Base-by-base conservation (phyloP, 2,797 vertebrate species). In the Astyanax mexicanus region DNA sequence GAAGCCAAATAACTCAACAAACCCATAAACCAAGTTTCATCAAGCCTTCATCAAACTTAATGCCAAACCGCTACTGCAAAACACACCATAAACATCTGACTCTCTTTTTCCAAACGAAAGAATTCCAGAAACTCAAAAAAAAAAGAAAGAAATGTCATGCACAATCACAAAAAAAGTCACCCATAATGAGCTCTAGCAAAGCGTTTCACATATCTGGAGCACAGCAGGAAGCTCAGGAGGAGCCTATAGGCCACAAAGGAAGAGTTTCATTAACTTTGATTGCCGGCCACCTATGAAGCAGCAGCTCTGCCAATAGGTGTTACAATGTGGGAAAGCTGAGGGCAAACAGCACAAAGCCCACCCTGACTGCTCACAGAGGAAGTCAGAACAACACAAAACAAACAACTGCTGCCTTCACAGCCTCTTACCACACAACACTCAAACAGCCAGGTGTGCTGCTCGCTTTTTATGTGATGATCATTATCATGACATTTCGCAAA, bases 221-320 rank as follows among this genome's bases (percentile, higher is more conserved):
- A 12, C 37, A 61, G 17, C n/a, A 21, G 35, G 32, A 37, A 37
- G n/a, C n/a, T n/a, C n/a, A n/a, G n/a, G n/a, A n/a, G n/a, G n/a
- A n/a, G 17, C 17, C 4, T 6, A 1, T 1, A 3, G 35, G 35
- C 7, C 57, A 60, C 57, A 35, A 60, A 52, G 13, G 47, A 12
- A 29, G 11, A 77, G 62, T 83, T 76, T 70, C 67, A 6, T 42
- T 76, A 66, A 58, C 7, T 57, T 75, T 64, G 72, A 76, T 32
- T 68, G 74, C 69, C 13, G 86, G 84, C 84, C 87, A 88, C 84
- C 87, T 81, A 80, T n/a, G 73, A 75, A 71, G 84, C 58, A 32
- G 44, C 3, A 10, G n/a, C 64, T 35, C 68, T 55, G 47, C 35
- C 71, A 35, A 23, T 66, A 80, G 75, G 80, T 81, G 85, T 84